Evolutionary conservation across 1,140 invertebrate genomes (phyloP).

Genomic region (Polypedilum pembai): DNA sequence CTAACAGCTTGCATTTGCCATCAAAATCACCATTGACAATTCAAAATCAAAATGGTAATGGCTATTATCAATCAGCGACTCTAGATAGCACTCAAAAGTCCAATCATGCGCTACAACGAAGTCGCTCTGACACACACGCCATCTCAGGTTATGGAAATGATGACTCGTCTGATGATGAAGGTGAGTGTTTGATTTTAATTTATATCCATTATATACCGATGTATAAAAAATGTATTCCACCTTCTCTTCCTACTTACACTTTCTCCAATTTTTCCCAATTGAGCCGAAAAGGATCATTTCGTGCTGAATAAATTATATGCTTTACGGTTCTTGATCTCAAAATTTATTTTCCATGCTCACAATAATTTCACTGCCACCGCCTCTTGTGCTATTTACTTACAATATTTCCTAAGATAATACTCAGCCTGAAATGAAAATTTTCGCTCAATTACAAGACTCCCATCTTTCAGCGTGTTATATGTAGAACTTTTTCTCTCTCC

Average conservation of each 20-base stretch:
- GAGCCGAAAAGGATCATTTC: neutral
- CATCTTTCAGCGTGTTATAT: neutral
- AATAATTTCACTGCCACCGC: conserved; percentile 30
- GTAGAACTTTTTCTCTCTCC: neutral
- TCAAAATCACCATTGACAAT: conserved; percentile 44
- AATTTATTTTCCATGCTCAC: conserved; percentile 33
- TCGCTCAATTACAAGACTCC: neutral
- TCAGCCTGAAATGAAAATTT: too few species aligned
- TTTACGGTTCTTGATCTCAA: conserved; percentile 26
- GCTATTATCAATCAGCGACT: conserved; percentile 32
- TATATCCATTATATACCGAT: neutral
- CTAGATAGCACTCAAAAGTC: conserved; percentile 29
- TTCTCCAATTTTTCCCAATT: conserved; percentile 6
- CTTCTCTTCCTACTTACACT: neutral
- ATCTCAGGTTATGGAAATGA: conserved; percentile 63
- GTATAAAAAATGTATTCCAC: neutral
- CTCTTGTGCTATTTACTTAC: too few species aligned
- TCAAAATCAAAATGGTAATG: conserved; percentile 37
- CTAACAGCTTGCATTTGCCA: conserved; percentile 42
- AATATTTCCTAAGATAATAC: too few species aligned
- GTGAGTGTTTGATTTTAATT: conserved; percentile 46
- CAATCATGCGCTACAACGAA: conserved; percentile 41
- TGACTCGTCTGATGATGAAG: conserved; percentile 81
- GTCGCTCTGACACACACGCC: conserved; percentile 42
- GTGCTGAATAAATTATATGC: conserved; percentile 18